Evolutionary conservation across 2,888 invertebrate species (phyloP), one percentile per base, ranked within the genome.

Genomic region (Hyposoter dolosus): DNA sequence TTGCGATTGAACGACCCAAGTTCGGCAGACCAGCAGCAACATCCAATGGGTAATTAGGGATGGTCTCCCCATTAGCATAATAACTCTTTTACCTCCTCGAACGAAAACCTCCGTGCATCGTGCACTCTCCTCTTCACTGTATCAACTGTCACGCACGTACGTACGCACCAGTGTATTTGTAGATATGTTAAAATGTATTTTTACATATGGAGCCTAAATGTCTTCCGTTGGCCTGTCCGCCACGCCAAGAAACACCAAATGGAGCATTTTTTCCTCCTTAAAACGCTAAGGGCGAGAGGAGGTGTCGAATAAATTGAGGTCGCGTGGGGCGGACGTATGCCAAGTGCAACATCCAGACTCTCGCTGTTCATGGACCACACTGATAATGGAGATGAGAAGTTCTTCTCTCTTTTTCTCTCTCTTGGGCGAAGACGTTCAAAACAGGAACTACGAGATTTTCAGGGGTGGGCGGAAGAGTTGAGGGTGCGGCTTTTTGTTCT

Each of bases 271-370:
- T 83, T 65, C 45, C 74, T 53, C 28, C 50, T 17, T 53, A 53
- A 66, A 81, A 83, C 89, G 93, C 93, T 93, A 89, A 90, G 90
- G 93, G 93, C 93, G 80, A 93, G 91, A 93, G 93, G 93, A 94
- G 94, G 94, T 93, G 94, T 94, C 93, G 93, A 93, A 93, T 94
- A 93, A 94, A 93, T 93, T 92, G 92, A 93, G 92, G 93, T 93
- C 93, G 91, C 92, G 92, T 91, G 92, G 93, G 92, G 93, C 92
- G 93, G 93, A 93, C 93, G 91, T 93, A 91, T 90, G 91, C 89
- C 88, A 60, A 12, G 77, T 10, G 5, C 89, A 89, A 81, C 40
- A 68, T 83, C 74, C 72, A 69, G 66, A 78, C 68, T 81, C 65
- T 75, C 88, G 28, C 28, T 3, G 87, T 85, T 88, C 89, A 32